Percentiles rank a stretch among this genome's conserved stretches.
Evolutionary conservation across 2,113 vertebrate genomes (phyloP).

Genomic region (Cyphomyrus plagiostoma): DNA sequence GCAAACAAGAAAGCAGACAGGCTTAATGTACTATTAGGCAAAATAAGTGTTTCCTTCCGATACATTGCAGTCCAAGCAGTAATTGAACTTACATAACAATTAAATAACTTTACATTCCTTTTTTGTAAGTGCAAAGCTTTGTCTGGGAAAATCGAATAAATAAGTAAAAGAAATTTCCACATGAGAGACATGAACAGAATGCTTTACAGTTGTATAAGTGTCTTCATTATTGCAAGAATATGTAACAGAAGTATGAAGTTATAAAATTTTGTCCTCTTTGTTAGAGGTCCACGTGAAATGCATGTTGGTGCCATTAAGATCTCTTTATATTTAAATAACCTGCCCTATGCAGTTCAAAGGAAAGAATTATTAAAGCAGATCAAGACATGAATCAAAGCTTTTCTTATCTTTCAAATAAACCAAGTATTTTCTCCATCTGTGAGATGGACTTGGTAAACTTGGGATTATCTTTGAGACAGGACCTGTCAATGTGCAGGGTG

Average conservation of each 20-base stretch:
- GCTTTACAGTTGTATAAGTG: not conserved
- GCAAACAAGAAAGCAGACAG: not conserved
- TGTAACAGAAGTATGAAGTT: not conserved
- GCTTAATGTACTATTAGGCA: not conserved
- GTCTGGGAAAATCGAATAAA: not conserved
- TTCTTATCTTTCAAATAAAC: slow-evolving; percentile 47
- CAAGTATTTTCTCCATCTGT: slow-evolving; percentile 55
- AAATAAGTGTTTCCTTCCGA: not conserved
- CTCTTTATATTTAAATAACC: slow-evolving; percentile 6
- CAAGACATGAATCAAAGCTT: slow-evolving; percentile 38
- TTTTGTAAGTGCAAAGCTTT: not conserved
- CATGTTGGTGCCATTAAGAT: not conserved
- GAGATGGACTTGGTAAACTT: slow-evolving; percentile 39
- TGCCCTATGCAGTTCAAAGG: slow-evolving; percentile 25
- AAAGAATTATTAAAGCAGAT: slow-evolving; percentile 49
- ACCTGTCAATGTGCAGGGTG: slow-evolving; percentile 36
- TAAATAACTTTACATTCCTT: not conserved
- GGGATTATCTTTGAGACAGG: slow-evolving; percentile 49
- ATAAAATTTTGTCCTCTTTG: slow-evolving; percentile 1
- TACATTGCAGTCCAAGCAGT: not conserved
- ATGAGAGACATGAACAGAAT: not conserved
- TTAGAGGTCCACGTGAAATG: not conserved
- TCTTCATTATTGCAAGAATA: not conserved
- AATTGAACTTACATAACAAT: slow-evolving; percentile 5
- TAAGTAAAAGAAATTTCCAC: slow-evolving; percentile 7